Evolutionary conservation across 2,888 invertebrate species (phyloP).

Genomic region (Cheilosia vulpina): DNA sequence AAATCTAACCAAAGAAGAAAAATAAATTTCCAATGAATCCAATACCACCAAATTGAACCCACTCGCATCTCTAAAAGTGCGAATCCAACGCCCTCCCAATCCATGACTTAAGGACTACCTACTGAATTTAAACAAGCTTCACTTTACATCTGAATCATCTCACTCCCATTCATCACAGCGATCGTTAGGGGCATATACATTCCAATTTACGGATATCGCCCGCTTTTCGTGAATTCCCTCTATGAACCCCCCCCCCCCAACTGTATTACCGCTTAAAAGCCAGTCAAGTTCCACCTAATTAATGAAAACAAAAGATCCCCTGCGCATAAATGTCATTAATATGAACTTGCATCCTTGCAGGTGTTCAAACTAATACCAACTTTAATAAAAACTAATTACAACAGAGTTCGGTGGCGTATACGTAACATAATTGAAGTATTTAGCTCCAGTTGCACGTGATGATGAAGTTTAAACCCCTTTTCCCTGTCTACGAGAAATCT

Average conservation of each 20-base stretch:
- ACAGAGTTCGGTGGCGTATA: slow-evolving; percentile 39
- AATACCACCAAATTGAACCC: too few relatives aligned
- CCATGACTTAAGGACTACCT: too few relatives aligned
- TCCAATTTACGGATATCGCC: too few relatives aligned
- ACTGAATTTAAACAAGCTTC: too few relatives aligned
- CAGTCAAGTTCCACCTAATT: background rate
- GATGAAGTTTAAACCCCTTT: slow-evolving; percentile 3
- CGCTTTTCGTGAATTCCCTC: too few relatives aligned
- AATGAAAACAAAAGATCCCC: slow-evolving; percentile 10
- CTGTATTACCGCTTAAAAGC: slow-evolving; percentile 11
- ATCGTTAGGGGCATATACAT: too few relatives aligned
- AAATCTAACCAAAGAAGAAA: too few relatives aligned
- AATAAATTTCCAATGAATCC: too few relatives aligned
- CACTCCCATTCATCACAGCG: too few relatives aligned
- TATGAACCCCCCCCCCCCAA: background rate
- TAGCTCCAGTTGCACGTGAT: slow-evolving; percentile 10
- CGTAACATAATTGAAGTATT: slow-evolving; percentile 38
- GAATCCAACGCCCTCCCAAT: too few relatives aligned
- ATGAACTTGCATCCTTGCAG: background rate
- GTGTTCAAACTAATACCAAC: background rate
- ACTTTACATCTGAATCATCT: too few relatives aligned
- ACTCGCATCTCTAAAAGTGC: too few relatives aligned
- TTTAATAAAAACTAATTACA: slow-evolving; percentile 45
- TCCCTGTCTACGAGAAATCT: background rate
- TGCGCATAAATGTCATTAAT: background rate